A percentile compares a stretch with the other conserved stretches of the same genome.
These are phyloP conservation scores for Siderastrea siderea DNA, from an alignment of 92 coral and sea anemone species.

Conservation along the genomic window DNA sequence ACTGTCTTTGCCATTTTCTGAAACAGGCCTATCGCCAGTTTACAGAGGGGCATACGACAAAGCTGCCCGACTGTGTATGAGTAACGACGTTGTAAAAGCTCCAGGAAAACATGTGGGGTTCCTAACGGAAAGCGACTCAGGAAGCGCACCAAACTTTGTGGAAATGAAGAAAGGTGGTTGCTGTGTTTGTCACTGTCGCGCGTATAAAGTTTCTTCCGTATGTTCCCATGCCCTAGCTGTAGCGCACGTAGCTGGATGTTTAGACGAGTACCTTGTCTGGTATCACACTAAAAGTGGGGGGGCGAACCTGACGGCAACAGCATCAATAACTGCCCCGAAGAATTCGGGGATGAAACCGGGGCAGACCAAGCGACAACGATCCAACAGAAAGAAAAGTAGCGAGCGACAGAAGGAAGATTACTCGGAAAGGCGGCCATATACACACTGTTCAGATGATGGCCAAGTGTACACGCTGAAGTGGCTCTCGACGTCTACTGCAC, in stretches of 20 bases:
- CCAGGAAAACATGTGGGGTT: conserved; percentile 45
- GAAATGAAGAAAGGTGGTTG: conserved; percentile 11
- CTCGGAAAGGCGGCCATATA: conserved; percentile 12
- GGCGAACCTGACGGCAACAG: conserved; percentile 5
- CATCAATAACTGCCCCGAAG: conserved; percentile 1
- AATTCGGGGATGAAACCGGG: conserved; percentile 17
- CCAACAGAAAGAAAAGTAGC: neutral
- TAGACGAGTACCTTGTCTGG: conserved; percentile 19
- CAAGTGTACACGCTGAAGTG: conserved; percentile 2
- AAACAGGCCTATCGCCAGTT: conserved; percentile 34
- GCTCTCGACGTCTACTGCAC: conserved; percentile 30
- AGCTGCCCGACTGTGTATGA: neutral
- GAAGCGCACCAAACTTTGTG: conserved; percentile 25
- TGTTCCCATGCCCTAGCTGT: conserved; percentile 35
- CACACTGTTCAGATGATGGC: neutral
- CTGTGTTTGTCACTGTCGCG: conserved; percentile 24
- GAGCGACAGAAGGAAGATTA: neutral
- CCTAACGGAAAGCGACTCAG: conserved; percentile 23
- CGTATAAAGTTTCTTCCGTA: conserved; percentile 5
- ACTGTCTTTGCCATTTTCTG: neutral
- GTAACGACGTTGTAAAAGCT: neutral
- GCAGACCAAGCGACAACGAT: neutral
- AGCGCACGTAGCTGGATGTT: neutral
- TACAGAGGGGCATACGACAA: conserved; percentile 11
- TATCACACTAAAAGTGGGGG: neutral